Conservation (phyloP, 2,113 vertebrate species). For the Strigops habroptila region DNA sequence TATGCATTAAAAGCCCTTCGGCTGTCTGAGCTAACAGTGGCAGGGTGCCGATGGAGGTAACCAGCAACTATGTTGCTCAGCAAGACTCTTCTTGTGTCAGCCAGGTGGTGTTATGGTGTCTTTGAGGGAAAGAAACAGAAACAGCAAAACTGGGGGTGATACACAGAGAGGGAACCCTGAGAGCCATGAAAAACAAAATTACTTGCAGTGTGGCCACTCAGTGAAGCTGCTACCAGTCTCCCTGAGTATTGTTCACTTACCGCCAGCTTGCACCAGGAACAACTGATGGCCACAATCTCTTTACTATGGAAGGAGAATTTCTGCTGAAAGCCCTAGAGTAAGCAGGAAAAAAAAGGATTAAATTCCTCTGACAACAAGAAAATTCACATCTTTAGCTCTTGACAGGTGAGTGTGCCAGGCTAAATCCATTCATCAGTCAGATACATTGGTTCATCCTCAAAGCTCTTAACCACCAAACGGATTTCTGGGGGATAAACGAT, state of each 20-base stretch:
- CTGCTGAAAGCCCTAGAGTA: constrained; percentile 92
- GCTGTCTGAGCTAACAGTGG: not conserved
- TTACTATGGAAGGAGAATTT: constrained; percentile 98
- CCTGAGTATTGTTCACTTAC: constrained; percentile 73
- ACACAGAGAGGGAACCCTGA: not conserved
- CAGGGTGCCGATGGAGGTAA: not conserved
- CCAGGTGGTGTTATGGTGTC: not conserved
- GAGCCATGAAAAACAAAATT: not conserved
- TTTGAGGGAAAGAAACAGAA: not conserved
- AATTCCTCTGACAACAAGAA: not conserved
- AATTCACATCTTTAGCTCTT: not conserved
- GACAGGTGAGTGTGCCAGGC: not conserved
- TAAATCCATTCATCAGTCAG: not conserved
- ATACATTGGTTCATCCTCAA: not conserved
- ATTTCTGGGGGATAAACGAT: not conserved
- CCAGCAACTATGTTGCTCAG: not conserved
- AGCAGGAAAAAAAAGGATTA: not conserved
- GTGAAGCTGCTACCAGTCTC: not conserved
- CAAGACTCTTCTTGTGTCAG: not conserved
- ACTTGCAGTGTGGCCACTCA: too few relatives aligned
- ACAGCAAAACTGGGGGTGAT: not conserved
- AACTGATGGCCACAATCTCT: constrained; percentile 98
- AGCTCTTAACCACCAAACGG: not conserved
- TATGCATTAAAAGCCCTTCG: not conserved
- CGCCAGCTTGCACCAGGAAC: constrained; percentile 98